phyloP scores from a whole-genome alignment of 2,888 invertebrate genomes.

The Acanthacorydalis orientalis region DNA sequence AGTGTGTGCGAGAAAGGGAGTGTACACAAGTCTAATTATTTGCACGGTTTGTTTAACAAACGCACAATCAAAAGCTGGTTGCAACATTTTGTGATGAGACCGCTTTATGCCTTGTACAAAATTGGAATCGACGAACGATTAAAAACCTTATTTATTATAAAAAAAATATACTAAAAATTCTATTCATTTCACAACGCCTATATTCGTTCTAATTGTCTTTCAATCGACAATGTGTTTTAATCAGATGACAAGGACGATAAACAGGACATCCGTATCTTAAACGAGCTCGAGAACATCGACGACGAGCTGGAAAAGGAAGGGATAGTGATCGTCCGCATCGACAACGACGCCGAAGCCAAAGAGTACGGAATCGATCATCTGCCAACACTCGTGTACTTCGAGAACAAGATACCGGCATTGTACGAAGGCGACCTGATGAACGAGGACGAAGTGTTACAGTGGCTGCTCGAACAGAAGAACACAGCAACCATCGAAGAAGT shows the following conservation, averaged over 20 bases:
- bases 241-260: constrained; percentile 79
- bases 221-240: constrained; percentile 10
- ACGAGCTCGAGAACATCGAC: constrained; percentile 83
- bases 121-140: too few species aligned
- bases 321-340: constrained; percentile 78
- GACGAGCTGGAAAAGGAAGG: constrained; percentile 81
- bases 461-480: constrained; percentile 75
- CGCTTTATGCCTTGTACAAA: too few species aligned
- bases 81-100: too few species aligned
- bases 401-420: constrained; percentile 77
- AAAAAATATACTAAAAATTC: neutral
- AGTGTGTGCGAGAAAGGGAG: too few species aligned
- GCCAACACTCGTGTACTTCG: constrained; percentile 74
- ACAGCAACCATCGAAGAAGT: constrained; percentile 88
- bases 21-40: too few species aligned
- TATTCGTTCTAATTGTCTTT: too few species aligned
- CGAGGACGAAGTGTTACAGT: constrained; percentile 80
- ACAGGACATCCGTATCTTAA: constrained; percentile 72
- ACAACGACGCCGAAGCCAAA: constrained; percentile 78
- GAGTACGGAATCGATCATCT: constrained; percentile 81
- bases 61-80: too few species aligned
- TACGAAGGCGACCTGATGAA: constrained; percentile 86
- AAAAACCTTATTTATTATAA: too few species aligned
- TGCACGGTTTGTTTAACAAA: too few species aligned
- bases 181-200: too few species aligned